Base-by-base conservation (phyloP, 2,797 vertebrate species). In the Cygnus olor region DNA sequence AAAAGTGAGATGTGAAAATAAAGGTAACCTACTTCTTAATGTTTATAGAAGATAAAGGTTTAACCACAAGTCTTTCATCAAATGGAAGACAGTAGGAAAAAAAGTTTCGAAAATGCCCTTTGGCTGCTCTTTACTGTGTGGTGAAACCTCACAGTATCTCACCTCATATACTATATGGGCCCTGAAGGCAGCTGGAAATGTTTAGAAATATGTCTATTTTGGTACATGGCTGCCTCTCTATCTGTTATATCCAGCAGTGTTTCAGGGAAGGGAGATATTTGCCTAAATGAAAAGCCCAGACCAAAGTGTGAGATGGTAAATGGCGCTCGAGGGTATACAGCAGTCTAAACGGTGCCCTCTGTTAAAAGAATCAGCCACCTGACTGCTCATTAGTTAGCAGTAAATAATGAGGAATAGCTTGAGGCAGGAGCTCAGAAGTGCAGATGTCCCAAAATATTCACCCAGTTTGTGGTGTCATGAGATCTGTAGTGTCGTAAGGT, bases 11-110 rank as follows among this genome's bases (percentile, higher is more conserved):
- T 38, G 10, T 97, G 97, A 97, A 97, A 98, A 97, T 97, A 97
- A 97, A 97, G 97, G 96, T 97, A 97, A 98, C 96, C 96, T 96
- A 95, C 96, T 97, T 97, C 96, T 93, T 97, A 98, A 96, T 96
- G 94, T 98, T 97, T 97, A 96, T 96, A 93, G 94, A 97, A 97
- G 97, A 98, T 98, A 98, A 97, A 97, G 97, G 97, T 95, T 97
- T 97, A 98, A 97, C 97, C 97, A 95, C 97, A 98, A 97, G 96
- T 98, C 97, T 98, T 98, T 98, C 95, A 97, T 98, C 98, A 98
- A 97, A 98, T 94, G 88, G 94, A 96, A 97, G 97, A 97, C 96
- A 96, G 96, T 96, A 97, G 96, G 93, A 56, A 97, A 97, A 95
- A 96, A 96, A 95, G 93, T 94, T 88, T 81, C 85, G 95, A 96